Conservation (phyloP, 2,113 vertebrate genomes). For the Passer domesticus region DNA sequence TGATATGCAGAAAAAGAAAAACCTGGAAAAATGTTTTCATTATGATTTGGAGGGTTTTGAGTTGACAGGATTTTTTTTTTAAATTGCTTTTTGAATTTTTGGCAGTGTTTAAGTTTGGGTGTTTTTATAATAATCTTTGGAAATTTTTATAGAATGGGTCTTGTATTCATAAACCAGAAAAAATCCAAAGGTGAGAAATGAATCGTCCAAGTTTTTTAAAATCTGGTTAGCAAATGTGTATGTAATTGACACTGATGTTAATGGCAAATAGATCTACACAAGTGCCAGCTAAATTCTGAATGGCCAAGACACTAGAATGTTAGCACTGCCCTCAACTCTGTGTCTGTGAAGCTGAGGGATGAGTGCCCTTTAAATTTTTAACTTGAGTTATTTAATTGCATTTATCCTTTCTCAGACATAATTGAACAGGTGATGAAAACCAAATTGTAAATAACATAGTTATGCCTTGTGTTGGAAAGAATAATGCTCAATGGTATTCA, state of each 20-base stretch:
- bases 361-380: not conserved
- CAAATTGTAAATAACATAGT: constrained; percentile 2
- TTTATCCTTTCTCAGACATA: constrained; percentile 17
- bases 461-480: constrained; percentile 4
- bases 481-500: not conserved
- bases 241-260: not conserved
- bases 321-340: not conserved
- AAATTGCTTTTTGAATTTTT: not conserved
- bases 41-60: not conserved
- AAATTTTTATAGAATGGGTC: not conserved
- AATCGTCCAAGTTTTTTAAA: not conserved
- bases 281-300: not conserved
- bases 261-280: not conserved
- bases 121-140: not conserved
- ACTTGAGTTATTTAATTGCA: not conserved
- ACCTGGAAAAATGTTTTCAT: not conserved
- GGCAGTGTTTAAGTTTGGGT: not conserved
- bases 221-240: not conserved
- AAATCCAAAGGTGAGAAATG: not conserved
- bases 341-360: not conserved
- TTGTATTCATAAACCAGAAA: not conserved
- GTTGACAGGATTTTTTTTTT: not conserved
- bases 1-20: not conserved
- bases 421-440: constrained; percentile 43
- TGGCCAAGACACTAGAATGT: not conserved